Conservation (phyloP, 2,113 vertebrate species). For the Chunga burmeisteri region DNA sequence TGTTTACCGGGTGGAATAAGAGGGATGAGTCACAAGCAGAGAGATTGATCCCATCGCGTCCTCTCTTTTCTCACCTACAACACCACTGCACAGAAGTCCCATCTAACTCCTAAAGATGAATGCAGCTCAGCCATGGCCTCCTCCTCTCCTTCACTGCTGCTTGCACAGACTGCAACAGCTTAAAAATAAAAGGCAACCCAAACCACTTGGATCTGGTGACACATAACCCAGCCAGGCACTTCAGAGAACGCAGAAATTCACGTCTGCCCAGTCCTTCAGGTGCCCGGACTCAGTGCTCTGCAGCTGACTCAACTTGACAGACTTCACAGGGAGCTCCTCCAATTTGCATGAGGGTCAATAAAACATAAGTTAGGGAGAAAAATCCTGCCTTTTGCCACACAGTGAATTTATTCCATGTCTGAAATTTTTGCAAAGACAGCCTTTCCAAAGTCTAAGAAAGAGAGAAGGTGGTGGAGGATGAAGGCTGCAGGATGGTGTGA, state of each 20-base stretch:
- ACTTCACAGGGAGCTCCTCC: neutral
- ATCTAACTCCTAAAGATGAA: neutral
- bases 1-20: neutral
- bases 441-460: neutral
- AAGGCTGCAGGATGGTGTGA: neutral
- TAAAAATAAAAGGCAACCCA: neutral
- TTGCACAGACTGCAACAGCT: neutral
- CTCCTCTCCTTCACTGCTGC: neutral
- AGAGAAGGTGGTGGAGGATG: neutral
- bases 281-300: neutral
- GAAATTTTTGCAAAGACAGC: neutral
- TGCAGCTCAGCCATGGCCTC: neutral
- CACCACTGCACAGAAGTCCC: neutral
- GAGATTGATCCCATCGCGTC: neutral
- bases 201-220: neutral
- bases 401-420: neutral
- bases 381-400: neutral
- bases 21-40: neutral
- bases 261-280: accelerated
- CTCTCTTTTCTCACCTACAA: neutral
- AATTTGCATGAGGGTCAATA: neutral
- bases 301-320: neutral
- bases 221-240: neutral
- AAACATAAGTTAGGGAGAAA: neutral
- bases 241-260: neutral